Percentiles rank a stretch among this genome's conserved stretches.
phyloP scores from a whole-genome alignment of 1,140 invertebrate genomes.

The Camponotus vicinus region DNA sequence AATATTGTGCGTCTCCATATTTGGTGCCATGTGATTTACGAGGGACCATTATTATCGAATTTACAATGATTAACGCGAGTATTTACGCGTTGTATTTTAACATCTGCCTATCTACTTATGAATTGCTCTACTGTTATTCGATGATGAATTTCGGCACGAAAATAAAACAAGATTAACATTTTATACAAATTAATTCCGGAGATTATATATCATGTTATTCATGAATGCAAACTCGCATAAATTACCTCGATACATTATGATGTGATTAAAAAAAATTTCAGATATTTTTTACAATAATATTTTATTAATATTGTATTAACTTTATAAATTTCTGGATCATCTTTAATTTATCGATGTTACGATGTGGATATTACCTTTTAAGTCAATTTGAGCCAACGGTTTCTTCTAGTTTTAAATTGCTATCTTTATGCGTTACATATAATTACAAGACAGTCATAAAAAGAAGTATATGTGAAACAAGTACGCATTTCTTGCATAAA shows the following conservation, averaged over 20 bases:
- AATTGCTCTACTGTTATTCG: slow-evolving; percentile 12
- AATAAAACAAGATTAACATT: not conserved
- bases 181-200: slow-evolving; percentile 12
- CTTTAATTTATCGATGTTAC: not conserved
- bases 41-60: slow-evolving; percentile 1
- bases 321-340: not conserved
- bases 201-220: not conserved
- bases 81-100: not conserved
- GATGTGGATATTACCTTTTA: not conserved
- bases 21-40: slow-evolving; percentile 15
- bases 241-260: not conserved
- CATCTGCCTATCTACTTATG: not conserved
- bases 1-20: slow-evolving; percentile 11
- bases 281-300: not conserved
- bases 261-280: not conserved
- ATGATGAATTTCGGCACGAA: slow-evolving; percentile 4
- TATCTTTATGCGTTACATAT: not conserved
- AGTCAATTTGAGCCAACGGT: not conserved
- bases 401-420: not conserved
- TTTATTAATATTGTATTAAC: not conserved
- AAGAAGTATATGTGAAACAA: not conserved
- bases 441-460: not conserved
- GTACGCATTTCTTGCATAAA: slow-evolving; percentile 1
- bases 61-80: slow-evolving; percentile 1
- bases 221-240: not conserved